Conservation (phyloP, 2,888 invertebrate genomes). For the Drosophila anceps region DNA sequence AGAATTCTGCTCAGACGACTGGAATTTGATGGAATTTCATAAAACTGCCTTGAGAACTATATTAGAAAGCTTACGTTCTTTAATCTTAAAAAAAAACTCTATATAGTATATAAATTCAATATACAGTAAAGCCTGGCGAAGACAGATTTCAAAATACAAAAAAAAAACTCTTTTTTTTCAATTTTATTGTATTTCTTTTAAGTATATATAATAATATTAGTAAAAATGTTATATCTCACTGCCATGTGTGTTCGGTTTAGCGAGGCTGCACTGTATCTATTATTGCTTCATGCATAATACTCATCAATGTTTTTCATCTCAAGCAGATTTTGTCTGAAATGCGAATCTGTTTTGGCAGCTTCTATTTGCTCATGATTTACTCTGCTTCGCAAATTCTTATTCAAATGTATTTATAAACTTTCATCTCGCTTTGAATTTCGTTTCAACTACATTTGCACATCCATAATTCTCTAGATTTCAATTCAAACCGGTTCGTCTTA, state of each 20-base stretch:
- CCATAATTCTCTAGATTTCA: conserved; percentile 7
- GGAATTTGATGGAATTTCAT: neutral
- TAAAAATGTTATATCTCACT: neutral
- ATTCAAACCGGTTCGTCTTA: neutral
- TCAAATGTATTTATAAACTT: conserved; percentile 4
- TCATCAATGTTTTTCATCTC: neutral
- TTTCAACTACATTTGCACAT: conserved; percentile 6
- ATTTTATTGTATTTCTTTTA: neutral
- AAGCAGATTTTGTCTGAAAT: neutral
- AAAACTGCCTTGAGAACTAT: neutral
- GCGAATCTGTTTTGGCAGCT: neutral
- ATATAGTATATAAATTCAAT: neutral
- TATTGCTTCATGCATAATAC: neutral
- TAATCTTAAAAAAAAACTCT: neutral
- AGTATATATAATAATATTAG: neutral
- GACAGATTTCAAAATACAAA: too few species aligned
- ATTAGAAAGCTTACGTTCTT: neutral
- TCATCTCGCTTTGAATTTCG: conserved; percentile 1
- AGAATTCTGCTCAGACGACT: neutral
- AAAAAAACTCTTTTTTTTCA: neutral
- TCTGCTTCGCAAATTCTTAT: neutral
- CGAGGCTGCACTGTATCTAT: neutral
- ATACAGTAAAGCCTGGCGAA: neutral
- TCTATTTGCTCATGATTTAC: neutral
- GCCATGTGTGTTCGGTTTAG: neutral